Base-by-base conservation (phyloP, 2,888 invertebrate genomes). In the Xylophagus ater region DNA sequence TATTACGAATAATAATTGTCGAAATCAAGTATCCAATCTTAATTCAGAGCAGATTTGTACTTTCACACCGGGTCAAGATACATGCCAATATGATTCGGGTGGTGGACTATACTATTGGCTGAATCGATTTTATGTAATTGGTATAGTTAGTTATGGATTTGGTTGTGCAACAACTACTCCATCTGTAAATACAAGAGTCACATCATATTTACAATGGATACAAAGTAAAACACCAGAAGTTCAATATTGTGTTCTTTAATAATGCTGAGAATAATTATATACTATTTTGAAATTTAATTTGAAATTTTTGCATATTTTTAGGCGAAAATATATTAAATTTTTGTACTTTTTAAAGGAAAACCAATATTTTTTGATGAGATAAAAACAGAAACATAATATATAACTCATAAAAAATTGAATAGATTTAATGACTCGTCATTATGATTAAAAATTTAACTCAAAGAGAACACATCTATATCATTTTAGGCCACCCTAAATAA, bases 121-220 rank as follows among this genome's bases (percentile, higher is more conserved):
- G 42, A 50, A 47, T 21, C 51, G 60, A 38, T 44, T 62, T 6
- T 58, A 62, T 17, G 35, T 66, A 8, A 41, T 68, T 4, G 73
- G 70, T 4, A 47, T 72, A 9, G 64, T 72, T 30, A 68, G 66
- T 25, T 60, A 51, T 43, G 73, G 73, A 15, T 38, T 47, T 6
- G 58, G 48, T 25, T 74, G 74, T 51, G 72, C 59, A 2, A 43
- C 54, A 7, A 37, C 19, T 12, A 41, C 32, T 4, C 68, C 71
- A 1, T 61, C 61, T n/a, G 56, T 72, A 1, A 71, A 71, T 51
- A 67, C 67, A 0, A 58, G 68, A 40, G 62, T 73, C 2, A 62
- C 68, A 8, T 53, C 62, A 2, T 71, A 60, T 51, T 38, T 73
- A 2, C 49, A 60, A 9, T 73, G 73, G 72, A 70, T 74, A 33